phyloP scores from a whole-genome alignment of 64 coral and sea anemone genomes.

The Cladopsammia gracilis region DNA sequence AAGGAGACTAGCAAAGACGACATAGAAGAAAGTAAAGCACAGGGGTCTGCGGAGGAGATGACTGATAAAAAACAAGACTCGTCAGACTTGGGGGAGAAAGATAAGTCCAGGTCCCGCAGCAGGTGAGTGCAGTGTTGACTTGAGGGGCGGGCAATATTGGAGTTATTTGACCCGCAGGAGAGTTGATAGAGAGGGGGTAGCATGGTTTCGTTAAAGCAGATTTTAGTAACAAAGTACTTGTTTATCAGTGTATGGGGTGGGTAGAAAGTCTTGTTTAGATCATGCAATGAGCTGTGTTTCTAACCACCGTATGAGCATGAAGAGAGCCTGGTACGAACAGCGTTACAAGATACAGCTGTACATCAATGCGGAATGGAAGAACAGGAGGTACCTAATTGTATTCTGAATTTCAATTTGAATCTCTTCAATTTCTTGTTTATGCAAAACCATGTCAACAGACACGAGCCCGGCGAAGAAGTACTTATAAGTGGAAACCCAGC shows the following conservation, averaged over 20 bases:
- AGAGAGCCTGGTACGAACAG: background rate
- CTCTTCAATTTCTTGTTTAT: conserved; percentile 20
- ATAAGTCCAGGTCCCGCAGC: conserved; percentile 92
- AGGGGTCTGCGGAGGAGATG: conserved; percentile 15
- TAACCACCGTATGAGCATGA: background rate
- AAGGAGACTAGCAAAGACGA: conserved; percentile 10
- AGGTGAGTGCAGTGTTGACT: conserved; percentile 83
- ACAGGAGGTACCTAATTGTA: conserved; percentile 32
- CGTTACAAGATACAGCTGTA: background rate
- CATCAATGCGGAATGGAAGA: conserved; percentile 26
- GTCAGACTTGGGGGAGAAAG: conserved; percentile 68
- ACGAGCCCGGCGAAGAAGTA: background rate
- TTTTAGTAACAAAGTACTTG: background rate
- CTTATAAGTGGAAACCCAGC: conserved; percentile 1
- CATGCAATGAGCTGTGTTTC: background rate
- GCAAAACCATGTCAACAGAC: background rate
- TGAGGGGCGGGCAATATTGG: background rate
- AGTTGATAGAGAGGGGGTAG: background rate
- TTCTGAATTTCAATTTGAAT: conserved; percentile 43
- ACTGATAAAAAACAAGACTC: conserved; percentile 17
- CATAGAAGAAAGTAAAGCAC: background rate
- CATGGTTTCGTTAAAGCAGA: background rate
- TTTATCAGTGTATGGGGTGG: background rate
- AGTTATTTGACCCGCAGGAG: background rate
- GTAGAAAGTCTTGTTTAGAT: background rate